phyloP scores from a whole-genome alignment of 2,888 invertebrate species.

The Heteromyza rotundicornis region DNA sequence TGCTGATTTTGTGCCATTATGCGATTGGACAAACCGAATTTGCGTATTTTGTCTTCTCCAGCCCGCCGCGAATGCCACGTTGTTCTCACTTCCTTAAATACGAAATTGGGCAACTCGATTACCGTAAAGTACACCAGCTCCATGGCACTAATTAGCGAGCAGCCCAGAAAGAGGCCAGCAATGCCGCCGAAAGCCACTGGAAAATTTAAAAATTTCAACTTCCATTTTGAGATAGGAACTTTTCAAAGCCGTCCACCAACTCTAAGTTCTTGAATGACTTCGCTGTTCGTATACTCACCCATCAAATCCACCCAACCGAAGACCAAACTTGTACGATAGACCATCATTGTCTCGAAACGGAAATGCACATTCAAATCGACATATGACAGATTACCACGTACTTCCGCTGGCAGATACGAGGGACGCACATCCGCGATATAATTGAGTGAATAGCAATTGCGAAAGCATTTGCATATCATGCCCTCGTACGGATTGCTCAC shows the following conservation, averaged over 20 bases:
- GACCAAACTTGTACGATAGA: slow-evolving; percentile 63
- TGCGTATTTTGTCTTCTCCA: background rate
- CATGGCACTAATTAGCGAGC: slow-evolving; percentile 63
- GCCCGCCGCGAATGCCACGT: slow-evolving; percentile 23
- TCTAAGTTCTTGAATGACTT: too few relatives aligned
- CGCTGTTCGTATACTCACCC: slow-evolving; percentile 54
- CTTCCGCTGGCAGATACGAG: slow-evolving; percentile 48
- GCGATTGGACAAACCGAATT: slow-evolving; percentile 14
- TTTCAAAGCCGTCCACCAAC: too few relatives aligned
- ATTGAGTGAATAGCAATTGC: slow-evolving; percentile 59
- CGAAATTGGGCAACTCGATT: slow-evolving; percentile 49
- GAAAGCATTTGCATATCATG: slow-evolving; percentile 59
- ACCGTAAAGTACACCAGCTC: slow-evolving; percentile 62
- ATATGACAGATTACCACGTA: slow-evolving; percentile 49
- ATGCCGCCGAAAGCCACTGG: slow-evolving; percentile 65
- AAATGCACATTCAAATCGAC: slow-evolving; percentile 62
- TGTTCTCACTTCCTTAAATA: slow-evolving; percentile 34
- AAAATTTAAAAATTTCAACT: slow-evolving; percentile 3
- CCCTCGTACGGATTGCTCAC: slow-evolving; percentile 49
- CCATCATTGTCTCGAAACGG: slow-evolving; percentile 60
- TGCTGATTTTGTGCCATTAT: background rate
- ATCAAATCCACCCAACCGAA: slow-evolving; percentile 64
- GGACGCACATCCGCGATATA: slow-evolving; percentile 53
- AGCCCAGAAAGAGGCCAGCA: slow-evolving; percentile 64
- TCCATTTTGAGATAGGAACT: too few relatives aligned